phyloP scores from a whole-genome alignment of 2,113 vertebrate genomes.

The Parotia lawesii region DNA sequence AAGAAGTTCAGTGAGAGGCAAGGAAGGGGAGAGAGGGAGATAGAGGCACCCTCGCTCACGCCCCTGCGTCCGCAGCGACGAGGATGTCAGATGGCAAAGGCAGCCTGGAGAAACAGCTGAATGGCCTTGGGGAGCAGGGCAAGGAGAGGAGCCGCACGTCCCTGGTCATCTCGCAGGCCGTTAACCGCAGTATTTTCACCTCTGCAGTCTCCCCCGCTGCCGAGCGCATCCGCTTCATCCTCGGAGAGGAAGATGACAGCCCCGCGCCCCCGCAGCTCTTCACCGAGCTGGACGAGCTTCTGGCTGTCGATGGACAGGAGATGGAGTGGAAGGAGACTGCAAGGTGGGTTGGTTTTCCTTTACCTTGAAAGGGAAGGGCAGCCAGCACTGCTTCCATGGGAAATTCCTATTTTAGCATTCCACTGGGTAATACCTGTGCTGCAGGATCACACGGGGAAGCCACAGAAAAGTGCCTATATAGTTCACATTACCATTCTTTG shows the following conservation, averaged over 20 bases:
- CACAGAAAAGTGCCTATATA: background rate
- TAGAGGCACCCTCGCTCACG: background rate
- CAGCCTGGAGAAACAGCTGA: conserved; percentile 68
- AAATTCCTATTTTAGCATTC: rapidly evolving
- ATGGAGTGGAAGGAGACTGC: conserved; percentile 99
- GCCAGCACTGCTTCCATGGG: rapidly evolving
- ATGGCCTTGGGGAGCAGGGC: conserved; percentile 67
- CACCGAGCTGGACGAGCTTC: conserved; percentile 94
- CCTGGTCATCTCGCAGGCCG: conserved; percentile 66
- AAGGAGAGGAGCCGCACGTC: conserved; percentile 48
- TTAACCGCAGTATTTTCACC: conserved; percentile 91
- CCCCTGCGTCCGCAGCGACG: background rate
- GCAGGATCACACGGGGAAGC: rapidly evolving
- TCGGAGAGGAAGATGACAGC: conserved; percentile 95
- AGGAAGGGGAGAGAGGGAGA: conserved; percentile 30
- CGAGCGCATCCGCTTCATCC: conserved; percentile 94
- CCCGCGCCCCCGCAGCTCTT: conserved; percentile 93
- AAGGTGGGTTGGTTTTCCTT: conserved; percentile 76
- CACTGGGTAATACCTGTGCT: rapidly evolving
- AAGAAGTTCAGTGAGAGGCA: background rate
- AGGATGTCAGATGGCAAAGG: conserved; percentile 72
- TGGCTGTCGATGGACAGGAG: conserved; percentile 92
- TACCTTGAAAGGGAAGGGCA: background rate
- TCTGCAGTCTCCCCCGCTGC: conserved; percentile 93
- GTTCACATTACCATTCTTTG: background rate